phyloP scores from a whole-genome alignment of 1,140 invertebrate genomes.

The Ylistrum balloti region DNA sequence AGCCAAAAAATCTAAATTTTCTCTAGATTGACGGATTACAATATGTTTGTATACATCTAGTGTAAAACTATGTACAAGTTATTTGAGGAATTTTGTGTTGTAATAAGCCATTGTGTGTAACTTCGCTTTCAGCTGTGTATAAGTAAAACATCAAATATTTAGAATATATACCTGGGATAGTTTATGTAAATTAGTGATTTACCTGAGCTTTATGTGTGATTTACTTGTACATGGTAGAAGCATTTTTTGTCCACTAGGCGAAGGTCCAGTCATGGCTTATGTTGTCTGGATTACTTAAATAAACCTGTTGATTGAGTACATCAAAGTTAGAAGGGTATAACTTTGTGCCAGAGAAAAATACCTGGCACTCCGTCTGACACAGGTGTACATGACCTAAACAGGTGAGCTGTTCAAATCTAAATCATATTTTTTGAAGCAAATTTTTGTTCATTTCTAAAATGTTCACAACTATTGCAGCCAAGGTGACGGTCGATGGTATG shows the following conservation, averaged over 20 bases:
- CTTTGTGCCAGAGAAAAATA: too few species aligned
- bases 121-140: conserved; percentile 3
- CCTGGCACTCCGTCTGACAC: too few species aligned
- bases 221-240: background rate
- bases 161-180: background rate
- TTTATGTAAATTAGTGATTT: background rate
- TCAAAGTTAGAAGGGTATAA: too few species aligned
- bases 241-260: conserved; percentile 6
- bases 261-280: background rate
- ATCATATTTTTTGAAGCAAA: too few species aligned
- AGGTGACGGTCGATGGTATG: too few species aligned
- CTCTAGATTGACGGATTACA: background rate
- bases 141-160: conserved; percentile 36
- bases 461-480: too few species aligned
- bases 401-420: too few species aligned
- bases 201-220: background rate
- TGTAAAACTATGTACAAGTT: background rate
- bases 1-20: too few species aligned
- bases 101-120: too few species aligned
- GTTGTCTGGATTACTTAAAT: background rate
- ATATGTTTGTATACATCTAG: background rate
- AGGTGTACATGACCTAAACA: too few species aligned
- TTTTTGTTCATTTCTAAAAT: too few species aligned
- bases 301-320: background rate
- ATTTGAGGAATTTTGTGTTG: background rate